phyloP scores from a whole-genome alignment of 2,113 vertebrate species.

The Cygnus atratus region DNA sequence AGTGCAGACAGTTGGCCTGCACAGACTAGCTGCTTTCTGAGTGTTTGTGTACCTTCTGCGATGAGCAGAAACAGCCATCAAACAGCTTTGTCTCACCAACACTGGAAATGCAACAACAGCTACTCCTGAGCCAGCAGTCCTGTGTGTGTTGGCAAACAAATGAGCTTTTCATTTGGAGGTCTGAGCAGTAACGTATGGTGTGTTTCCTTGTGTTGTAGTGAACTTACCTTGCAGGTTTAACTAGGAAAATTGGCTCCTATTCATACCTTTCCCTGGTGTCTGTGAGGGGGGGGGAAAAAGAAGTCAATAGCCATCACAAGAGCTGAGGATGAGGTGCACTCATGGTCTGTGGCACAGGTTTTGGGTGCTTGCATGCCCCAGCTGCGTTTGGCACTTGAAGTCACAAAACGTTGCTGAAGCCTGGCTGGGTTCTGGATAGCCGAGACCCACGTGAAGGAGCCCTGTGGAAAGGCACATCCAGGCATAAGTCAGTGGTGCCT shows the following conservation, averaged over 20 bases:
- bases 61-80: background rate
- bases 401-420: accelerated
- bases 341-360: background rate
- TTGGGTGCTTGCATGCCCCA: background rate
- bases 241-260: background rate
- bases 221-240: background rate
- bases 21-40: background rate
- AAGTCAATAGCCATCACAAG: background rate
- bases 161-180: background rate
- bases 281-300: background rate
- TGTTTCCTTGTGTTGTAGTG: accelerated
- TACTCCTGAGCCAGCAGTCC: background rate
- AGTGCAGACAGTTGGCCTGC: background rate
- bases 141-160: background rate
- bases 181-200: background rate
- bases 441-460: background rate
- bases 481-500: background rate
- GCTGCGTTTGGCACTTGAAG: background rate
- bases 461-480: background rate
- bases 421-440: background rate
- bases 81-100: background rate
- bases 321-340: background rate
- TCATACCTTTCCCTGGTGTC: background rate
- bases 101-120: background rate
- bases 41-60: background rate